Percentiles rank a stretch among this genome's conserved stretches.
Conservation (phyloP, 2,888 invertebrate genomes). For the Chaitophorus viminalis region DNA sequence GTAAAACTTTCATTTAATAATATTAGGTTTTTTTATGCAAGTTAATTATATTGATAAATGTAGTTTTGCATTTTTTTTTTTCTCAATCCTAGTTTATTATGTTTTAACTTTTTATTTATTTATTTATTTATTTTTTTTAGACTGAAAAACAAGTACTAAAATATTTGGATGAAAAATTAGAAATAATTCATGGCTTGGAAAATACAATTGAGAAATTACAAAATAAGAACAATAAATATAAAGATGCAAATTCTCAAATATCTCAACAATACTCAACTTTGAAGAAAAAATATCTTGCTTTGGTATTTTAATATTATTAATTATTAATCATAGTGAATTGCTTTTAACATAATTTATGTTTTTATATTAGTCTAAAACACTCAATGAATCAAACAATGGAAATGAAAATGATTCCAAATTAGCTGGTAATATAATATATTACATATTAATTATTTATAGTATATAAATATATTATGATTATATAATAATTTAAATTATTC, state of each 20-base stretch:
- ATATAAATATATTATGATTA: too few species aligned
- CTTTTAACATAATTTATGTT: not conserved
- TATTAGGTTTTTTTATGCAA: not conserved
- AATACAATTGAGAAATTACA: not conserved
- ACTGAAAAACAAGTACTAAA: conserved; percentile 28
- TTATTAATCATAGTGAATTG: not conserved
- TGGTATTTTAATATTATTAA: conserved; percentile 19
- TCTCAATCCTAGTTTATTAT: too few species aligned
- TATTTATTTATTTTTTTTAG: conserved; percentile 40
- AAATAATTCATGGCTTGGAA: conserved; percentile 7
- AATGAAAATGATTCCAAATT: not conserved
- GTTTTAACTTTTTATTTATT: too few species aligned
- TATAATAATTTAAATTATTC: not conserved
- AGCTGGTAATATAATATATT: conserved; percentile 26
- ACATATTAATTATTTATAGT: too few species aligned
- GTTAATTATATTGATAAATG: not conserved
- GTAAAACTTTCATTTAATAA: too few species aligned
- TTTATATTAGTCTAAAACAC: conserved; percentile 1
- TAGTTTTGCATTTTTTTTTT: too few species aligned
- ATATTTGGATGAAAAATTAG: conserved; percentile 45
- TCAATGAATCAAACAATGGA: not conserved
- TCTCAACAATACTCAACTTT: conserved; percentile 1
- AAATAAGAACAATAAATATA: conserved; percentile 13
- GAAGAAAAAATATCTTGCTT: conserved; percentile 1
- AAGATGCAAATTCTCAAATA: conserved; percentile 24